phyloP scores from a whole-genome alignment of 2,888 invertebrate species.

The Andrena fulva region DNA sequence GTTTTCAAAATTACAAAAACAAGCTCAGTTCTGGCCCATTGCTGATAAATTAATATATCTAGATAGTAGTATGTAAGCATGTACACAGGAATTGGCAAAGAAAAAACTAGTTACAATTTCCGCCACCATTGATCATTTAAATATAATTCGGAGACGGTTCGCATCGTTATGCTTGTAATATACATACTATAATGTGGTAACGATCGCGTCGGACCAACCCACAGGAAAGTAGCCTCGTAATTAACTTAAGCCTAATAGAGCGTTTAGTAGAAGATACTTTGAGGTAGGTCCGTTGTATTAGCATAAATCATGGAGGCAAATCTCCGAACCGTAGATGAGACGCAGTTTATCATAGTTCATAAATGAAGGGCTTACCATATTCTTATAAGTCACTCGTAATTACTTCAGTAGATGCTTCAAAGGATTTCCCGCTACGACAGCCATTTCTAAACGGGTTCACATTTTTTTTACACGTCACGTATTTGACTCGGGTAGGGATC shows the following conservation, averaged over 20 bases:
- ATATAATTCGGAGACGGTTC: conserved; percentile 43
- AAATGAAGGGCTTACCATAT: conserved; percentile 72
- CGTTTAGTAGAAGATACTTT: conserved; percentile 75
- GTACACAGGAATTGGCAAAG: no score
- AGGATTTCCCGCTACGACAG: conserved; percentile 49
- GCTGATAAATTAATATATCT: no score
- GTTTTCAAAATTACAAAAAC: not conserved
- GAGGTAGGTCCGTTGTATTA: conserved; percentile 76
- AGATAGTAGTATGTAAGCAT: no score
- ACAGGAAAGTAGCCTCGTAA: conserved; percentile 74
- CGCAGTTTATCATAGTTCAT: conserved; percentile 73
- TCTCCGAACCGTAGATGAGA: conserved; percentile 60
- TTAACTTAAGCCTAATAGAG: conserved; percentile 81
- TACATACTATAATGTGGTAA: conserved; percentile 72
- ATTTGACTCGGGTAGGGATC: conserved; percentile 8
- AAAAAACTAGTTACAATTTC: no score
- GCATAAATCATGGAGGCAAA: conserved; percentile 78
- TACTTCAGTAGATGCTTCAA: conserved; percentile 53
- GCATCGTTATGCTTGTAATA: conserved; percentile 68
- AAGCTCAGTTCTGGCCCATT: no score
- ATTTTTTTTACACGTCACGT: conserved; percentile 31
- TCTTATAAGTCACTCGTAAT: conserved; percentile 66
- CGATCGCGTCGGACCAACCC: conserved; percentile 66
- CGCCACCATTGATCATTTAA: conserved; percentile 39
- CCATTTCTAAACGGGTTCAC: conserved; percentile 25